Evolutionary conservation across 2,797 vertebrate genomes (phyloP).

Genomic region (Pseudochirops cupreus): DNA sequence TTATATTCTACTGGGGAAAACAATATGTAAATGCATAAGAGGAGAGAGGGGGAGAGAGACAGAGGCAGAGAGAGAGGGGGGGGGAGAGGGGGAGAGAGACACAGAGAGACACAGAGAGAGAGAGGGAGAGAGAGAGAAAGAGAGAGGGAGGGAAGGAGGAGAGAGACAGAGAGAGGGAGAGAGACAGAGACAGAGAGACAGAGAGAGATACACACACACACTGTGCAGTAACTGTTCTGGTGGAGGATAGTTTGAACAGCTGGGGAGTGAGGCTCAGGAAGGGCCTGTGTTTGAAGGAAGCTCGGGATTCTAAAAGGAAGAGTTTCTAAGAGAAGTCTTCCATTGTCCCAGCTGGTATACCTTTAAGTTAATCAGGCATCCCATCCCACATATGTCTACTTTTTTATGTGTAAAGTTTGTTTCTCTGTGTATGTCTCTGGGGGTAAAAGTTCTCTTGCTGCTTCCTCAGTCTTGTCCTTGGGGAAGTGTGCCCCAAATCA

Average conservation of each 20-base stretch:
- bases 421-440: background rate
- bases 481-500: background rate
- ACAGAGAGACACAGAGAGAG: too few relatives aligned
- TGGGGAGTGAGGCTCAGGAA: background rate
- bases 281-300: background rate
- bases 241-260: background rate
- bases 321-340: background rate
- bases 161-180: too few relatives aligned
- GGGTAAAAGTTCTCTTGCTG: too few relatives aligned
- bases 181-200: too few relatives aligned
- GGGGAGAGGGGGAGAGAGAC: too few relatives aligned
- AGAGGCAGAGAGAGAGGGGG: too few relatives aligned
- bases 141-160: fast-evolving
- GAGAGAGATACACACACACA: background rate
- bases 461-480: background rate
- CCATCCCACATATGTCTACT: background rate
- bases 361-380: background rate
- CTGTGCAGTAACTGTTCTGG: background rate
- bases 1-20: background rate
- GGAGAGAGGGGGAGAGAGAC: too few relatives aligned
- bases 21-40: background rate
- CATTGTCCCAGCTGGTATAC: background rate
- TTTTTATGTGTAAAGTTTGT: background rate
- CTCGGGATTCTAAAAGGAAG: background rate
- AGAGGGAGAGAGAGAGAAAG: too few relatives aligned